Base-by-base conservation (phyloP, 2,113 vertebrate species). In the Strix aluco region DNA sequence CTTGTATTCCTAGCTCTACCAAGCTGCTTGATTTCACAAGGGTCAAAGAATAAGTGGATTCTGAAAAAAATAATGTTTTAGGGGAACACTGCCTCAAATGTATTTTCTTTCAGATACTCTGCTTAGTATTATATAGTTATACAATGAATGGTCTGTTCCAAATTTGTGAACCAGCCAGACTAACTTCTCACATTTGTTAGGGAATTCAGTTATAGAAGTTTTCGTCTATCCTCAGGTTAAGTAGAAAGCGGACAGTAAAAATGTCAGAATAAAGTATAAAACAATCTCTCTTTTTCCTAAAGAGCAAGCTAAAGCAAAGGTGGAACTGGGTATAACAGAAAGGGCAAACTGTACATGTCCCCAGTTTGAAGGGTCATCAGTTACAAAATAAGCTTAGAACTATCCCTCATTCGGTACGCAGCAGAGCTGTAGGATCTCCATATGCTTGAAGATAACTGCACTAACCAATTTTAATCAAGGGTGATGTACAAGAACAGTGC, bases 301-400 rank as follows among this genome's bases (percentile, higher is more conserved):
- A 26, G 5, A 81, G 54, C 26, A 70, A 81, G 51, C 13, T 66
- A 75, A 52, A 86, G 25, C 27, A 65, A 36, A 70, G 38, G 3
- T 36, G 30, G 36, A 62, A 49, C 12, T 73, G 54, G 40, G 34
- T 38, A 57, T 44, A 47, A 34, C 16, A 40, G 63, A 73, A 70
- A 80, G 11, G 34, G 18, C 0, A 0, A 81, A 71, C 9, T 4
- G 1, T 5, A 10, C 10, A 8, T 40, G 23, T 34, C 15, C 10
- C 8, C 18, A 58, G 13, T 25, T n/a, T 71, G 77, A 71, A 57
- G 16, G 51, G 12, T 19, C 47, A 32, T 27, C 69, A 25, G 15
- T 44, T 47, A 10, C 0, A 3, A 84, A 59, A 27, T 16, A 18
- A 85, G 23, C 22, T 77, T 54, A 49, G 54, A 72, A n/a, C 19